Base-by-base conservation (phyloP, 2,888 invertebrate species). In the Nemoura dubitans region DNA sequence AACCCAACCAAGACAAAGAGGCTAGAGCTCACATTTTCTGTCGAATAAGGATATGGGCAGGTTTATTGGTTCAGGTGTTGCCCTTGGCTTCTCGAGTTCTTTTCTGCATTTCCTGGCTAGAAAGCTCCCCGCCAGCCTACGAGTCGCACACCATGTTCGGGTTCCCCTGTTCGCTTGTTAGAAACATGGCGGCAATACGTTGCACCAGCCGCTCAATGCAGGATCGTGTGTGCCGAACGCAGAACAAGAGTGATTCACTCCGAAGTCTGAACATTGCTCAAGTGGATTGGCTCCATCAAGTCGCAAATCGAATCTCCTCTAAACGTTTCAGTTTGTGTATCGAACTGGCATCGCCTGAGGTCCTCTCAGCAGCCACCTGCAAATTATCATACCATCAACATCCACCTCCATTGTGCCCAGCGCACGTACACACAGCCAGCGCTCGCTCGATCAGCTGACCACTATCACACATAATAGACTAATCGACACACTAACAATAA, bases 241-340 rank as follows among this genome's bases (percentile, higher is more conserved):
- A 59, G 59, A 59, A 21, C 59, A 59, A 59, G 59, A 59, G 59
- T 59, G 59, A 59, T 16, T 59, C 59, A 59, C 59, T 59, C 14
- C 14, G 16, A 59, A 59, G 14, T n/a, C n/a, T 59, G 59, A 59
- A 59, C 59, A 59, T 59, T 59, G 59, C 59, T 59, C 59, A 59
- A 59, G 59, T 59, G 59, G 59, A 59, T 59, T 59, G 59, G 59
- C 59, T 59, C 59, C 59, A 21, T 59, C 59, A 21, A 59, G 59
- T 59, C 59, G 59, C 59, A 59, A 59, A 59, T 59, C 59, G 59
- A 59, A 59, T 59, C 59, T 59, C 59, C 59, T 59, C 59, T 59
- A 59, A 59, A 59, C 59, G 59, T 59, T 59, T 59, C 59, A 59
- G 59, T 59, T 59, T 59, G 59, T 59, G 59, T 59, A 59, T 59